Evolutionary conservation across 2,888 invertebrate species (phyloP).

Genomic region (Dichetophora obliterata): DNA sequence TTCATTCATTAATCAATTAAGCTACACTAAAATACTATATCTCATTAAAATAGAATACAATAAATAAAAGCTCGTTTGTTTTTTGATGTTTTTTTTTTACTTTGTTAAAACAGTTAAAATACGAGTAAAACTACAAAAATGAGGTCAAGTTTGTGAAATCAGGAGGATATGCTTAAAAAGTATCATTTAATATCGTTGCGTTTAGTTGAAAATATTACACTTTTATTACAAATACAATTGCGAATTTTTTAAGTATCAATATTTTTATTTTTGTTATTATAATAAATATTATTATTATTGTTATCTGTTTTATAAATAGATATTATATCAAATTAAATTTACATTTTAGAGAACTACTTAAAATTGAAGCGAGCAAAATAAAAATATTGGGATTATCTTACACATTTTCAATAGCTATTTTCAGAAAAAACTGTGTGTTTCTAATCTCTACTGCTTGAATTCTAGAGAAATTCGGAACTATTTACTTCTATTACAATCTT

Average conservation of each 20-base stretch:
- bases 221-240: constrained; percentile 26
- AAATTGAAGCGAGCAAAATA: constrained; percentile 1
- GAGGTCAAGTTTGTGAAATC: constrained; percentile 36
- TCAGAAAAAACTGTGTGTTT: not conserved
- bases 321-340: not conserved
- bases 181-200: constrained; percentile 20
- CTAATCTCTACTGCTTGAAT: not conserved
- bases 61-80: constrained; percentile 22
- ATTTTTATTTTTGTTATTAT: constrained; percentile 43
- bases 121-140: constrained; percentile 15
- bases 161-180: constrained; percentile 36
- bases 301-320: constrained; percentile 20
- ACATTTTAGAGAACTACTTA: constrained; percentile 31
- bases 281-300: constrained; percentile 38
- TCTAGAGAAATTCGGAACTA: not conserved
- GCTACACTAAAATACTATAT: constrained; percentile 25
- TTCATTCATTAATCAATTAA: constrained; percentile 23
- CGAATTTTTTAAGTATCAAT: constrained; percentile 7
- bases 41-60: constrained; percentile 16
- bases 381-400: not conserved
- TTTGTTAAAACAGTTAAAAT: not conserved
- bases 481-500: constrained; percentile 2
- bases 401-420: not conserved
- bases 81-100: not conserved
- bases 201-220: constrained; percentile 29